phyloP scores from a whole-genome alignment of 2,113 vertebrate genomes.

The Neotoma lepida region DNA sequence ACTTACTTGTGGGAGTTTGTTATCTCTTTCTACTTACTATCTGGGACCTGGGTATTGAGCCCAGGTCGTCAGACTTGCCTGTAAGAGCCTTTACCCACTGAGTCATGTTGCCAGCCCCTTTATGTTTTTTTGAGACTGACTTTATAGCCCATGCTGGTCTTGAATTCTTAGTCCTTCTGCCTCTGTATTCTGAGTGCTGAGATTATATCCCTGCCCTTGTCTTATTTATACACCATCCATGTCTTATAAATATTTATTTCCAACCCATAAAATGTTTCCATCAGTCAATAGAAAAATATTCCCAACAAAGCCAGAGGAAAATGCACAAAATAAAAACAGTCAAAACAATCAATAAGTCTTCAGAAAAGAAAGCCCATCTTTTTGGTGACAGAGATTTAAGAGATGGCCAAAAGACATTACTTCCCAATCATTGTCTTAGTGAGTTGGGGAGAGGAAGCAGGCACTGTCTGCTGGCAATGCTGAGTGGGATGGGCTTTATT shows the following conservation, averaged over 20 bases:
- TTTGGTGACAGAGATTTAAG: slow-evolving; percentile 34
- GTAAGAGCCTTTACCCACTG: neutral
- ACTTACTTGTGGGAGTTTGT: neutral
- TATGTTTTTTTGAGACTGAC: neutral
- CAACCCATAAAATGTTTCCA: neutral
- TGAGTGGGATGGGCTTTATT: neutral
- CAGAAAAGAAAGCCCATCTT: neutral
- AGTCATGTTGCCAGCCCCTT: neutral
- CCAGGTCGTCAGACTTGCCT: neutral
- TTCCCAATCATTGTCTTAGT: neutral
- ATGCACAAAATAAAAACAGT: neutral
- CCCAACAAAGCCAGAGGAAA: neutral
- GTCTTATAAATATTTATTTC: slow-evolving; percentile 18
- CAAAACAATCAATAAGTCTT: neutral
- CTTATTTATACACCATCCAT: neutral
- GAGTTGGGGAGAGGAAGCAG: neutral
- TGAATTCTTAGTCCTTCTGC: neutral
- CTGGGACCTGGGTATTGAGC: neutral
- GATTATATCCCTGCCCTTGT: neutral
- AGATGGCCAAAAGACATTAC: neutral
- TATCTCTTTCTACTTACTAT: neutral
- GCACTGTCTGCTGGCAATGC: neutral
- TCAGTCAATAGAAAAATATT: neutral
- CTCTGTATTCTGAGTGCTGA: neutral
- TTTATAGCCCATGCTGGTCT: neutral